Base-by-base conservation (phyloP, 2,113 vertebrate species). In the Tichodroma muraria region DNA sequence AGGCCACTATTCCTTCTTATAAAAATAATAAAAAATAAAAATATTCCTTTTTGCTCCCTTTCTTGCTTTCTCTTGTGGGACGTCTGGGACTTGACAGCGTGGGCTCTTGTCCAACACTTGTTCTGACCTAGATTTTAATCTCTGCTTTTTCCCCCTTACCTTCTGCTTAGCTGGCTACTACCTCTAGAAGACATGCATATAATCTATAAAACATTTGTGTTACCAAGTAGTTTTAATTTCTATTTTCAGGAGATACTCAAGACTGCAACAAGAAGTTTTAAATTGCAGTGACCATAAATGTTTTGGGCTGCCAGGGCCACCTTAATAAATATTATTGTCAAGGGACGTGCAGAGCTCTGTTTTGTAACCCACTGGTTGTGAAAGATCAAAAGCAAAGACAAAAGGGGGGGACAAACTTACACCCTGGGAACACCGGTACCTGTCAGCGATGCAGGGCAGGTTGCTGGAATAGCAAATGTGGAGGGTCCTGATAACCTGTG, bases 111-210 rank as follows among this genome's bases (percentile, higher is more conserved):
- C 81, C 73, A 91, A 54, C 72, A 49, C 90, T 95, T 87, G 83
- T 80, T 68, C 93, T 96, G 94, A 96, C 95, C 95, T 97, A 97
- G 85, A 96, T 97, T 96, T 95, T 96, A 90, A 95, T 95, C 83
- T 95, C 81, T 91, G 63, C 21, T 85, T 96, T 97, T 96, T 85
- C 10, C 47, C 80, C 75, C 81, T 90, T 82, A 89, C n/a, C 71
- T 93, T 87, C 77, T 69, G 42, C 78, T 95, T 73, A 77, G 80
- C 88, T 95, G 91, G 77, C 95, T 91, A 85, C 85, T 47, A 61
- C 44, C 30, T 86, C 94, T 93, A 63, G 77, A 80, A 92, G 65
- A 93, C 80, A 35, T 68, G n/a, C 66, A 28, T 61, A 91, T 78
- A 88, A 94, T 88, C 82, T 81, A n/a, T 68, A 54, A 76, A 90